These are phyloP conservation scores for Stenoptilia bipunctidactyla DNA, from an alignment of 2,888 invertebrate species.

Conservation along the genomic window DNA sequence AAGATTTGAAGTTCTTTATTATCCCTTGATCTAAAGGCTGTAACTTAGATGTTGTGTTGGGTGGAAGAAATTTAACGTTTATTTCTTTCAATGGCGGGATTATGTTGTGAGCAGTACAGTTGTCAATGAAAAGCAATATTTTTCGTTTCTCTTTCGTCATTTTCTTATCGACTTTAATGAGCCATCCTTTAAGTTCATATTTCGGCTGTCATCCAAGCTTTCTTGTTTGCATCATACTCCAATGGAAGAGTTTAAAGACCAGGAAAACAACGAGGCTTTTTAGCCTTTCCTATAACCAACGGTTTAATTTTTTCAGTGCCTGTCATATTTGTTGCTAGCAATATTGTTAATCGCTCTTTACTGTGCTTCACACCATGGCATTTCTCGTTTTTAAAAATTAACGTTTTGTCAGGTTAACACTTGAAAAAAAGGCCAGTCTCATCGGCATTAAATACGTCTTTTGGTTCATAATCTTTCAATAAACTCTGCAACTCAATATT, in stretches of 20 bases:
- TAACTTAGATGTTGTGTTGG: no score
- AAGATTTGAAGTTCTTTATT: no score
- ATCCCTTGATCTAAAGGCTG: no score
- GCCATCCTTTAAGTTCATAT: neutral
- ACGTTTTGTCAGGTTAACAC: constrained; percentile 21
- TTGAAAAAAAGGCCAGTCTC: constrained; percentile 25
- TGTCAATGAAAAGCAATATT: constrained; percentile 7
- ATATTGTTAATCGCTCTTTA: constrained; percentile 5
- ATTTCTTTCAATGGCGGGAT: no score
- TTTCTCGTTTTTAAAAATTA: constrained; percentile 22
- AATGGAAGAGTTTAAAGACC: neutral
- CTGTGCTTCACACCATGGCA: constrained; percentile 21
- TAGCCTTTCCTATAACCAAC: constrained; percentile 13
- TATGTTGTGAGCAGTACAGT: no score
- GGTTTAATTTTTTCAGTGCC: constrained; percentile 11
- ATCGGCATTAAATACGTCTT: constrained; percentile 20
- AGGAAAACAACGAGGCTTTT: constrained; percentile 16
- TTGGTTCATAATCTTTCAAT: constrained; percentile 3
- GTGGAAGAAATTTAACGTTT: no score
- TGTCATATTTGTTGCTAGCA: constrained; percentile 9
- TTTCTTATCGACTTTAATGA: constrained; percentile 1
- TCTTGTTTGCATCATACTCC: constrained; percentile 1
- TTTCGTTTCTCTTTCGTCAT: constrained; percentile 3
- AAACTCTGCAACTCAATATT: constrained; percentile 1
- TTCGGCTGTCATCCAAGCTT: constrained; percentile 3